These are phyloP conservation scores for Epizoanthus scotinus DNA, from an alignment of 92 coral and sea anemone genomes.

Conservation along the genomic window DNA sequence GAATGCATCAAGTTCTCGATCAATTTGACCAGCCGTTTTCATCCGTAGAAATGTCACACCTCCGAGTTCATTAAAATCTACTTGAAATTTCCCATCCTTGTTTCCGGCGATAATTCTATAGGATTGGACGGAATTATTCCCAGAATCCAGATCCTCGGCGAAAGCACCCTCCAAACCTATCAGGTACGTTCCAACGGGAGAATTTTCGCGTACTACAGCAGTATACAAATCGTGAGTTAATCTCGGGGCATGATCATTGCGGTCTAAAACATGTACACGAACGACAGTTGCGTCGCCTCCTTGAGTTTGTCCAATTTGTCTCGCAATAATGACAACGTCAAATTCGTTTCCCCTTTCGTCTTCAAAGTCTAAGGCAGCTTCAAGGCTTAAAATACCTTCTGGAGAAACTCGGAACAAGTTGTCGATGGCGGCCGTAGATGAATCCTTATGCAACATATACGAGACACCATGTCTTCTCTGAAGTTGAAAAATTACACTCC, in stretches of 20 bases:
- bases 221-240: slow-evolving; percentile 82
- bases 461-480: slow-evolving; percentile 53
- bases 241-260: slow-evolving; percentile 85
- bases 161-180: slow-evolving; percentile 84
- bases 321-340: slow-evolving; percentile 76
- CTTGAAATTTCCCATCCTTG: slow-evolving; percentile 83
- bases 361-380: slow-evolving; percentile 86
- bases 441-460: slow-evolving; percentile 66
- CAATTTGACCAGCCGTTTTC: slow-evolving; percentile 73
- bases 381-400: slow-evolving; percentile 74
- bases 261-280: slow-evolving; percentile 70
- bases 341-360: slow-evolving; percentile 80
- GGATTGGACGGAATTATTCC: slow-evolving; percentile 63
- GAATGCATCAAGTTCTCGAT: slow-evolving; percentile 82
- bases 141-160: slow-evolving; percentile 86
- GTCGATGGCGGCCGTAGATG: slow-evolving; percentile 58
- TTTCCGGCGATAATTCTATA: slow-evolving; percentile 88
- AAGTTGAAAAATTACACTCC: slow-evolving; percentile 60
- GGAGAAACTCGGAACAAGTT: slow-evolving; percentile 82
- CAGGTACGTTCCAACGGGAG: slow-evolving; percentile 70
- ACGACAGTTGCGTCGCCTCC: slow-evolving; percentile 73
- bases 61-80: slow-evolving; percentile 63
- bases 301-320: slow-evolving; percentile 61
- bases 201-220: slow-evolving; percentile 70
- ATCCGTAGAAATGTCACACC: slow-evolving; percentile 85